These are phyloP conservation scores for Drosophila lacertosa DNA, from an alignment of 1,140 invertebrate species.

Conservation along the genomic window DNA sequence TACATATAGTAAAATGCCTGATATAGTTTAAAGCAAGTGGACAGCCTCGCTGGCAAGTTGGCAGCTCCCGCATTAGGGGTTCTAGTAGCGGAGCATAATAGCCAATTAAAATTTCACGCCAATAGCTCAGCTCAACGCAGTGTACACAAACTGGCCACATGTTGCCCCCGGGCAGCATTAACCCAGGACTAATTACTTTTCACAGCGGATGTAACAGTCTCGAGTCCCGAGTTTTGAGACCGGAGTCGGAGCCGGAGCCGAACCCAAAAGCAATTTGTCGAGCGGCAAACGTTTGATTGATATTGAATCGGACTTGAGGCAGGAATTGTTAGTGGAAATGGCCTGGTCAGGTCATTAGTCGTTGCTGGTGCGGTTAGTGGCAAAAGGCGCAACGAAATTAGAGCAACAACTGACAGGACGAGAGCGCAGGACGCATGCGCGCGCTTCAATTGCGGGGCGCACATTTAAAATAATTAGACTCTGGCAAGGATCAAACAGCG, in stretches of 20 bases:
- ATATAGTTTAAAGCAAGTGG: not conserved
- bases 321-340: not conserved
- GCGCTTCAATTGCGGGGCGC: conserved; percentile 69
- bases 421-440: conserved; percentile 54
- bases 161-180: conserved; percentile 44
- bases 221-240: too few species aligned
- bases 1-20: too few species aligned
- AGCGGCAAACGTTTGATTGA: conserved; percentile 77
- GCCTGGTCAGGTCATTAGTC: conserved; percentile 64
- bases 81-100: conserved; percentile 25
- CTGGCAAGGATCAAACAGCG: conserved; percentile 50
- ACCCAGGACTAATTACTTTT: conserved; percentile 64
- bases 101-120: conserved; percentile 80
- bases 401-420: conserved; percentile 47
- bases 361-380: conserved; percentile 46
- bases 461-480: conserved; percentile 77
- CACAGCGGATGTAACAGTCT: conserved; percentile 41
- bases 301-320: conserved; percentile 66
- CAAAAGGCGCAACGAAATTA: conserved; percentile 70
- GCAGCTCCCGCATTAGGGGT: not conserved
- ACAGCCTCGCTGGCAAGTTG: not conserved
- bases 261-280: conserved; percentile 71
- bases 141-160: conserved; percentile 60
- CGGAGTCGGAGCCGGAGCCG: not conserved
- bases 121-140: conserved; percentile 55